A percentile compares a stretch with the other conserved stretches of the same genome.
These are phyloP conservation scores for Ctenopoma multispine DNA, from an alignment of 2,797 vertebrate genomes.

Conservation along the genomic window DNA sequence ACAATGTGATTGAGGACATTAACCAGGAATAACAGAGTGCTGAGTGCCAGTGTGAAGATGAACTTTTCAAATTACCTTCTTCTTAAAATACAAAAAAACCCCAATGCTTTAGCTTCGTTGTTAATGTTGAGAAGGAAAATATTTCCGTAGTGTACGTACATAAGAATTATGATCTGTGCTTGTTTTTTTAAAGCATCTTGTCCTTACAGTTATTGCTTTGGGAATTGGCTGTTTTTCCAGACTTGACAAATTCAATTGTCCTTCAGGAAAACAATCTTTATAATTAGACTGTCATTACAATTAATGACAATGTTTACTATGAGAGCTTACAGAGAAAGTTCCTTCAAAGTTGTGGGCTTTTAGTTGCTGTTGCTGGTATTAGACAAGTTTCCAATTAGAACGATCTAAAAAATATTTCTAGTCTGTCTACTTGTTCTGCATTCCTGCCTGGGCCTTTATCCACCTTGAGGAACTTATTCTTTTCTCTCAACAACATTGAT, in stretches of 20 bases:
- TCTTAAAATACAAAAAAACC: constrained; percentile 26
- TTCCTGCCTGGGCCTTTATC: constrained; percentile 14
- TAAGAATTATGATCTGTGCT: constrained; percentile 57
- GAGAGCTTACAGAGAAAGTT: constrained; percentile 28
- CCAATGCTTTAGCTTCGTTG: constrained; percentile 29
- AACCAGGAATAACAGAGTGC: constrained; percentile 63
- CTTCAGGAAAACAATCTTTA: constrained; percentile 64
- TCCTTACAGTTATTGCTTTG: constrained; percentile 41
- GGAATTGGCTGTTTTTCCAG: constrained; percentile 56
- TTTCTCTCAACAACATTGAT: constrained; percentile 28
- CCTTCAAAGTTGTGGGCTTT: constrained; percentile 54
- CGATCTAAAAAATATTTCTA: constrained; percentile 6
- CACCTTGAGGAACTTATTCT: constrained; percentile 31
- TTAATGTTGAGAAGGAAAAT: constrained; percentile 25
- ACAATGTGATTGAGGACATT: constrained; percentile 75
- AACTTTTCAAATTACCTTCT: constrained; percentile 43
- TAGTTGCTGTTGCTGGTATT: not conserved
- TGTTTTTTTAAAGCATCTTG: constrained; percentile 32
- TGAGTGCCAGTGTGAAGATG: constrained; percentile 47
- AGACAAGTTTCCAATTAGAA: constrained; percentile 29
- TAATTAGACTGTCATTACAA: constrained; percentile 71
- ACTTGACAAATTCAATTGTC: constrained; percentile 63
- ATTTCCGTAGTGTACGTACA: constrained; percentile 25
- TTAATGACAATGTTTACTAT: constrained; percentile 64
- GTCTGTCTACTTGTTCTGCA: not conserved